Conservation (phyloP, 1,140 invertebrate species). For the Protaetia brevitarsis region DNA sequence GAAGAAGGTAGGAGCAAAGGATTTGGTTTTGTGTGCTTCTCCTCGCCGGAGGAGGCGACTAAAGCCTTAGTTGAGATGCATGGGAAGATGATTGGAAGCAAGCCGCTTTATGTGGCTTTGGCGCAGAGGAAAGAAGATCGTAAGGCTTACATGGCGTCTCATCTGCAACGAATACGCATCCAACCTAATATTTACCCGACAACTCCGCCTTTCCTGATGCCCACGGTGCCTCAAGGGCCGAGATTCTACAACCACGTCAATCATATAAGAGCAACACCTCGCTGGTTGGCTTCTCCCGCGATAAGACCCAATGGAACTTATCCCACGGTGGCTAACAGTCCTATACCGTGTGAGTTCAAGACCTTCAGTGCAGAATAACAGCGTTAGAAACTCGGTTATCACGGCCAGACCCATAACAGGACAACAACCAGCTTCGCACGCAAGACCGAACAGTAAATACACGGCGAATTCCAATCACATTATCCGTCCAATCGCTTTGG, state of each 20-base stretch:
- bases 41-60: slow-evolving; percentile 69
- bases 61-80: slow-evolving; percentile 76
- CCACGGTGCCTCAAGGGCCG: slow-evolving; percentile 43
- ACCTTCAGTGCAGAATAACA: slow-evolving; percentile 35
- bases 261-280: slow-evolving; percentile 41
- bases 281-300: slow-evolving; percentile 38
- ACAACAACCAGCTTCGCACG: slow-evolving; percentile 35
- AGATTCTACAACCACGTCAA: slow-evolving; percentile 43
- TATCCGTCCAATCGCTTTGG: slow-evolving; percentile 29
- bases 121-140: slow-evolving; percentile 73
- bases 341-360: slow-evolving; percentile 37
- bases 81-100: slow-evolving; percentile 63
- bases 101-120: slow-evolving; percentile 72
- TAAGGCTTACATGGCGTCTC: slow-evolving; percentile 65
- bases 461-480: slow-evolving; percentile 35
- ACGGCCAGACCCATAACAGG: slow-evolving; percentile 42
- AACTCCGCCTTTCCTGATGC: slow-evolving; percentile 38
- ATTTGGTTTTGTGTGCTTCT: slow-evolving; percentile 77
- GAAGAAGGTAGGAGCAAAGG: slow-evolving; percentile 59
- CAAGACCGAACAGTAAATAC: slow-evolving; percentile 42
- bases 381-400: slow-evolving; percentile 30
- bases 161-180: slow-evolving; percentile 61
- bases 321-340: slow-evolving; percentile 30
- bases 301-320: slow-evolving; percentile 45
- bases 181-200: slow-evolving; percentile 37